Evolutionary conservation across 2,797 vertebrate species (phyloP).

Genomic region (Oreochromis grahami): DNA sequence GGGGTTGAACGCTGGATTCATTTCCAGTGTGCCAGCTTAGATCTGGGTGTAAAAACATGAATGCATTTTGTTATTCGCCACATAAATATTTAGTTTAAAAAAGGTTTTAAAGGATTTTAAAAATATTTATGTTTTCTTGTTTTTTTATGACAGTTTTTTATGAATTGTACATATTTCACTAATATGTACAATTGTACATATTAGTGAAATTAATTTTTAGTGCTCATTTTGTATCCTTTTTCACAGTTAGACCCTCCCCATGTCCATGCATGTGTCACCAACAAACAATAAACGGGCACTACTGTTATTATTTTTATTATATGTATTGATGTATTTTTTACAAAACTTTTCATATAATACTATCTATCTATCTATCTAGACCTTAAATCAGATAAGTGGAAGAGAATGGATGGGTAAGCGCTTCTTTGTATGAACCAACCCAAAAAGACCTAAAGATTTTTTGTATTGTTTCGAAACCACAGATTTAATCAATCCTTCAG

Average conservation of each 20-base stretch:
- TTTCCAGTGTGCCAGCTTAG: neutral
- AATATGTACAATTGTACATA: neutral
- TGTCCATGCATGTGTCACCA: neutral
- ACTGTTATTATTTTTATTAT: neutral
- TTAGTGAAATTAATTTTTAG: neutral
- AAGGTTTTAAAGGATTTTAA: neutral
- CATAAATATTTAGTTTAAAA: neutral
- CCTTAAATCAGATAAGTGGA: neutral
- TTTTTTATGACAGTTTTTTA: neutral
- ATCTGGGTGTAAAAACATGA: fast-evolving
- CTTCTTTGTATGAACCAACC: neutral
- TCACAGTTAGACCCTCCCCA: neutral
- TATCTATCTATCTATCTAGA: neutral
- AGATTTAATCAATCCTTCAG: neutral
- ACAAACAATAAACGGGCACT: neutral
- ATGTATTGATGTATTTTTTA: neutral
- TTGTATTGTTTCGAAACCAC: fast-evolving
- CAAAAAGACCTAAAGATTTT: neutral
- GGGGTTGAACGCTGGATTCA: neutral
- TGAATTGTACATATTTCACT: no score
- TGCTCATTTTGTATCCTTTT: neutral
- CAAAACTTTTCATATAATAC: neutral
- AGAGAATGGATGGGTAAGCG: neutral
- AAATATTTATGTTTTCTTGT: neutral
- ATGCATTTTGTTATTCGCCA: neutral